phyloP scores from a whole-genome alignment of 2,888 invertebrate species.

The Masnerella sp. region DNA sequence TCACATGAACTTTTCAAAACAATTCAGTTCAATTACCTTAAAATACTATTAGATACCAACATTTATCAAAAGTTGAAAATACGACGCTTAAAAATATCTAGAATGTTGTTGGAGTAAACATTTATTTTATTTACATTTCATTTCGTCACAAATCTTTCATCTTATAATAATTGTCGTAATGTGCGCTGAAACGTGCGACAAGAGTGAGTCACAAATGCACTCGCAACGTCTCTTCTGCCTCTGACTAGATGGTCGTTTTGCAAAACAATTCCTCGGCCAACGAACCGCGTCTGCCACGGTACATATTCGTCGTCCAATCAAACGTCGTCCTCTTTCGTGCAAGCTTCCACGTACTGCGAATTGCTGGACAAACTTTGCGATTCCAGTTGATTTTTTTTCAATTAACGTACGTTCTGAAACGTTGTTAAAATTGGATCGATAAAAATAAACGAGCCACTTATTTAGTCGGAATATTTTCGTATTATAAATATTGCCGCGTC shows the following conservation, averaged over 20 bases:
- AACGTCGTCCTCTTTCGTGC: constrained; percentile 15
- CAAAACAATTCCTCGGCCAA: constrained; percentile 58
- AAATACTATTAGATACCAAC: too few species aligned
- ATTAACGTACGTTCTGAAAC: too few species aligned
- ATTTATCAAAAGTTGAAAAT: too few species aligned
- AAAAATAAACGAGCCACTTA: too few species aligned
- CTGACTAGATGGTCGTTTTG: constrained; percentile 47
- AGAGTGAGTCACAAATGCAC: constrained; percentile 40
- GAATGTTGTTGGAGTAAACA: too few species aligned
- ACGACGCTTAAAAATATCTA: too few species aligned
- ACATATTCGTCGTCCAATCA: constrained; percentile 38
- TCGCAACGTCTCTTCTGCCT: constrained; percentile 28
- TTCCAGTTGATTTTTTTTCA: too few species aligned
- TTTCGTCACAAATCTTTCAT: not conserved
- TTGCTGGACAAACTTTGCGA: constrained; percentile 12
- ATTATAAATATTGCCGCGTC: constrained; percentile 27
- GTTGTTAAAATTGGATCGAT: too few species aligned
- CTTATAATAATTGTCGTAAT: constrained; percentile 40
- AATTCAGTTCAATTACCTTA: too few species aligned
- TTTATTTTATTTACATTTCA: too few species aligned
- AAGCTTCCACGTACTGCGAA: not conserved
- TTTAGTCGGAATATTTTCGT: too few species aligned
- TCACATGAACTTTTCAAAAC: too few species aligned
- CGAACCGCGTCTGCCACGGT: constrained; percentile 42
- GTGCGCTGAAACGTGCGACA: constrained; percentile 24